Percentiles rank a stretch among this genome's conserved stretches.
Conservation (phyloP, 1,140 invertebrate genomes). For the Olivierus martensii region DNA sequence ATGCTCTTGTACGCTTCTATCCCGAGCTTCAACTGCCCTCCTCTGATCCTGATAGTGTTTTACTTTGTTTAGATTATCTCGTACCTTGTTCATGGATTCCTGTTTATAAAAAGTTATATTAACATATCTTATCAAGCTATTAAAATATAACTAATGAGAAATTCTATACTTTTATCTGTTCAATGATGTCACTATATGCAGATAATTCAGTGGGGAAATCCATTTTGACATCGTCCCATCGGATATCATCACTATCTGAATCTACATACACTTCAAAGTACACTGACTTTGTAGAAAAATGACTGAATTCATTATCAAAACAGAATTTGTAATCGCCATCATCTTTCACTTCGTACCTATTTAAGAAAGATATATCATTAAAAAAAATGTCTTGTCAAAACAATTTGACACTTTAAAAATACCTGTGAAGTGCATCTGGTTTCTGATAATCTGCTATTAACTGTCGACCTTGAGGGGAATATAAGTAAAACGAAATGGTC, state of each 20-base stretch:
- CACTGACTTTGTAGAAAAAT: slow-evolving; percentile 59
- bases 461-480: slow-evolving; percentile 45
- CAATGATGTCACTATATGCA: slow-evolving; percentile 16
- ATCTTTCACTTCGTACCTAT: slow-evolving; percentile 28
- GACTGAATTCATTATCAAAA: slow-evolving; percentile 68
- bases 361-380: too few species aligned
- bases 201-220: slow-evolving; percentile 16
- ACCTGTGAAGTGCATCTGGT: slow-evolving; percentile 50
- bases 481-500: slow-evolving; percentile 55
- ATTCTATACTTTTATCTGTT: slow-evolving; percentile 17
- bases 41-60: slow-evolving; percentile 53
- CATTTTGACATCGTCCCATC: slow-evolving; percentile 14
- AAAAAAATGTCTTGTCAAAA: too few species aligned
- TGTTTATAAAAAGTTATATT: slow-evolving; percentile 16
- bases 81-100: slow-evolving; percentile 42
- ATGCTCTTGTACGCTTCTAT: slow-evolving; percentile 60
- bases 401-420: too few species aligned
- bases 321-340: slow-evolving; percentile 62
- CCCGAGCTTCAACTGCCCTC: slow-evolving; percentile 54
- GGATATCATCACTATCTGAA: slow-evolving; percentile 39
- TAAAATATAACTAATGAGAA: not conserved
- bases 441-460: slow-evolving; percentile 52
- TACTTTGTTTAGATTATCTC: slow-evolving; percentile 44
- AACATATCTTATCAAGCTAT: not conserved
- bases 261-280: slow-evolving; percentile 64